Percentiles rank a stretch among this genome's conserved stretches.
phyloP scores from a whole-genome alignment of 2,797 vertebrate species.

The Rachycentron canadum region DNA sequence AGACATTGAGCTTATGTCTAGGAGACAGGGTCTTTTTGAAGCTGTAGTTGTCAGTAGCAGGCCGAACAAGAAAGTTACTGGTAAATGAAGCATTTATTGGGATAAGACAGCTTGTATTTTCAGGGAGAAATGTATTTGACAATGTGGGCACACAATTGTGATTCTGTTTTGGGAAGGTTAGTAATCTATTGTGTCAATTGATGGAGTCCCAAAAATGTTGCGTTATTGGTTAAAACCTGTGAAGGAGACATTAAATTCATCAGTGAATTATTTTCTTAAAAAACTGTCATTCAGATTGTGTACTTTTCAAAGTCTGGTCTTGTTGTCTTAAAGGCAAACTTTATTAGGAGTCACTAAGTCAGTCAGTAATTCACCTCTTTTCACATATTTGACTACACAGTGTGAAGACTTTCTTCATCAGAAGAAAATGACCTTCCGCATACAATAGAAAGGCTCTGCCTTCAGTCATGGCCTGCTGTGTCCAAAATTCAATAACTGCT shows the following conservation, averaged over 20 bases:
- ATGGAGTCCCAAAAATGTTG: too few relatives aligned
- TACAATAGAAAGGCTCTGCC: conserved; percentile 18
- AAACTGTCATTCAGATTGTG: neutral
- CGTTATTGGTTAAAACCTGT: too few relatives aligned
- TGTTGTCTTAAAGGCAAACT: conserved; percentile 26
- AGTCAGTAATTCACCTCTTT: conserved; percentile 2
- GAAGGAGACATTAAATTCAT: neutral
- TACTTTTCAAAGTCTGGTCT: conserved; percentile 48
- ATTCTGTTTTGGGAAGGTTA: too few relatives aligned
- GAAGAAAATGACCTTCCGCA: conserved; percentile 21
- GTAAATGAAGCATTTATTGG: too few relatives aligned
- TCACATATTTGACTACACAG: conserved; percentile 12
- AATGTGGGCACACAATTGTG: too few relatives aligned
- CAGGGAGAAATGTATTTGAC: too few relatives aligned
- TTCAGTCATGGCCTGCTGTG: neutral
- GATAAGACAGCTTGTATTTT: too few relatives aligned
- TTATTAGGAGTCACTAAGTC: conserved; percentile 23
- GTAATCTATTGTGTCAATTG: too few relatives aligned
- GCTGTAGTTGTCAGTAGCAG: too few relatives aligned
- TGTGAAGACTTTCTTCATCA: conserved; percentile 29
- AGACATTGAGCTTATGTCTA: too few relatives aligned
- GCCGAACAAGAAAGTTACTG: too few relatives aligned
- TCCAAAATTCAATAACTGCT: conserved; percentile 23
- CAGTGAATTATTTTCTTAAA: neutral
- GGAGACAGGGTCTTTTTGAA: too few relatives aligned